phyloP scores from a whole-genome alignment of 2,888 invertebrate species.

The Hipparchia semele region DNA sequence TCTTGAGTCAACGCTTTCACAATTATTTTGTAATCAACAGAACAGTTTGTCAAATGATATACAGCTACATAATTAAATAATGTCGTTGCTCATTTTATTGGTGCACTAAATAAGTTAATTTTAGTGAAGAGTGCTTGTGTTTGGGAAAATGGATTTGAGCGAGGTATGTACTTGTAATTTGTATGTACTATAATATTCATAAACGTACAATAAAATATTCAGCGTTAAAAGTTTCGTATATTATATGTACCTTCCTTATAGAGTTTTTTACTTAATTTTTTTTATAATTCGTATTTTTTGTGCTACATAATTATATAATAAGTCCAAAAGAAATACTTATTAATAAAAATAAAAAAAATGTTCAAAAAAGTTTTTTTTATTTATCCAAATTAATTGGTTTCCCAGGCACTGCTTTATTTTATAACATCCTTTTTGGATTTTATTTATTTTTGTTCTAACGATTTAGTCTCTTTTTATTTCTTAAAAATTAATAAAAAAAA shows the following conservation, averaged over 20 bases:
- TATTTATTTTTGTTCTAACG: neutral
- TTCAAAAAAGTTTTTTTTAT: too few relatives aligned
- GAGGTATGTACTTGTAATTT: conserved; percentile 5
- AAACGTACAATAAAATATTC: too few relatives aligned
- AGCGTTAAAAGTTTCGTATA: too few relatives aligned
- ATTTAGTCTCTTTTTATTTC: neutral
- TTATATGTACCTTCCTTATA: too few relatives aligned
- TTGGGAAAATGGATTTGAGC: conserved; percentile 13
- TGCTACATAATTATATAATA: too few relatives aligned
- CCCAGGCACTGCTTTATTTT: neutral
- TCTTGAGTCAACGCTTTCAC: conserved; percentile 24
- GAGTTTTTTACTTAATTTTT: too few relatives aligned
- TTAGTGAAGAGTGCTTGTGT: conserved; percentile 1
- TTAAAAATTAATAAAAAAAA: neutral
- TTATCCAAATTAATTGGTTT: neutral
- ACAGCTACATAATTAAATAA: neutral
- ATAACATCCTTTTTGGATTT: neutral
- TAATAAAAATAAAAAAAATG: too few relatives aligned
- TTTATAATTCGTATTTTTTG: too few relatives aligned
- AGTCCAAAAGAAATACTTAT: too few relatives aligned
- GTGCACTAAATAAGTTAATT: neutral
- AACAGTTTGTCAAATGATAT: conserved; percentile 10
- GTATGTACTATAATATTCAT: too few relatives aligned
- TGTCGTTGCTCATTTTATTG: neutral
- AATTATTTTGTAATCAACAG: conserved; percentile 8